phyloP scores from a whole-genome alignment of 2,113 vertebrate genomes.

The Merops nubicus region DNA sequence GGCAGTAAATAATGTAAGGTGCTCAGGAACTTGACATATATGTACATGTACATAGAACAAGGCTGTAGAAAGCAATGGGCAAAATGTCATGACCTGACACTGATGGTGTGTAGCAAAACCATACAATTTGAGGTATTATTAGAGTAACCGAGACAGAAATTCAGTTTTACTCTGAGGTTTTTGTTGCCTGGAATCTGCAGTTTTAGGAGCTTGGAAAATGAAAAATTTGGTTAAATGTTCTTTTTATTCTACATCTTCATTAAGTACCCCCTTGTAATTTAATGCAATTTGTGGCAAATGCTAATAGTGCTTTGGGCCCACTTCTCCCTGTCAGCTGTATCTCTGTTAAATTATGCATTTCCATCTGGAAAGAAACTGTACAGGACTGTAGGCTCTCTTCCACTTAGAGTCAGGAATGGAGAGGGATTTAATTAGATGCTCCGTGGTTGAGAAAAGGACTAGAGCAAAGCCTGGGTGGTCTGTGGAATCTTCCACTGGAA shows the following conservation, averaged over 20 bases:
- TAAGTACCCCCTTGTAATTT: constrained; percentile 68
- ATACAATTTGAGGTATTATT: neutral
- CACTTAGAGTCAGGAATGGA: constrained; percentile 61
- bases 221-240: constrained; percentile 66
- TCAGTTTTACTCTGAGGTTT: neutral
- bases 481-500: constrained; percentile 42
- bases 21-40: neutral
- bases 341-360: constrained; percentile 80
- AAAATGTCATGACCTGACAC: neutral
- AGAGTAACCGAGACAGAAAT: neutral
- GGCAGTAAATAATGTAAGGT: neutral
- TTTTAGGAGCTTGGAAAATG: constrained; percentile 38
- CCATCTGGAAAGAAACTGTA: constrained; percentile 70
- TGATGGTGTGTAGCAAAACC: neutral
- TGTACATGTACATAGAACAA: neutral
- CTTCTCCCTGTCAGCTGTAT: constrained; percentile 72
- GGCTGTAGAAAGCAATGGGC: neutral
- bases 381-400: constrained; percentile 62
- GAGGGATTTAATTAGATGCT: constrained; percentile 73
- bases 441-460: constrained; percentile 59
- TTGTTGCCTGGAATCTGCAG: neutral
- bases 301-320: constrained; percentile 68
- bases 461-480: constrained; percentile 65
- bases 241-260: constrained; percentile 61
- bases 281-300: constrained; percentile 65